Conservation (phyloP, 2,888 invertebrate genomes). For the Elgonia sp. region DNA sequence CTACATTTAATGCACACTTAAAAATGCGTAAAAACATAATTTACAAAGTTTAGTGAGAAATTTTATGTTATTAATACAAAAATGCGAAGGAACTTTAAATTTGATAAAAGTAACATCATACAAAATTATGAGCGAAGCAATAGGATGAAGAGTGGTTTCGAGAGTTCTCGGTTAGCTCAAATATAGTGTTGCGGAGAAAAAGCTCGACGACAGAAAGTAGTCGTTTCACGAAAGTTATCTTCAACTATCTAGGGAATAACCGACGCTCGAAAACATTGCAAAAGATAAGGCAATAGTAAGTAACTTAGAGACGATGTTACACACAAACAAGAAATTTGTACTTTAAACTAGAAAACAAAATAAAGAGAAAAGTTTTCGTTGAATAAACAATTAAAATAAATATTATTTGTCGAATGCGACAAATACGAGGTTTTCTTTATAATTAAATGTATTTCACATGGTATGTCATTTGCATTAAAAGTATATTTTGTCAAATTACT, state of each 20-base stretch:
- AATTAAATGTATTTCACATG: too few relatives aligned
- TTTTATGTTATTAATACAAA: constrained; percentile 36
- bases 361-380: too few relatives aligned
- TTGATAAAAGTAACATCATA: constrained; percentile 59
- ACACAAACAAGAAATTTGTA: constrained; percentile 62
- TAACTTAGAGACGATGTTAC: constrained; percentile 61
- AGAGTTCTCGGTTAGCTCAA: constrained; percentile 61
- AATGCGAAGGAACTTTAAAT: constrained; percentile 30
- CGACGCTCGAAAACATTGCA: constrained; percentile 65
- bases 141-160: constrained; percentile 58
- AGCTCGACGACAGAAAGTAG: constrained; percentile 69
- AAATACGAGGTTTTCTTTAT: too few relatives aligned
- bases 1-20: too few relatives aligned
- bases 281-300: constrained; percentile 60
- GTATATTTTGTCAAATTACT: too few relatives aligned
- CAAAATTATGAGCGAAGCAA: constrained; percentile 58
- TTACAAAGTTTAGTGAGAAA: too few relatives aligned
- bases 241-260: constrained; percentile 68
- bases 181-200: constrained; percentile 65
- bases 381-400: too few relatives aligned
- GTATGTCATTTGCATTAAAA: too few relatives aligned
- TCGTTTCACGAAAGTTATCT: constrained; percentile 69
- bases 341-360: too few relatives aligned
- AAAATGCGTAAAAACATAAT: too few relatives aligned
- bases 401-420: too few relatives aligned